phyloP scores from a whole-genome alignment of 35 echinoderm and acorn worm genomes.

The Holothuria glaberrima region DNA sequence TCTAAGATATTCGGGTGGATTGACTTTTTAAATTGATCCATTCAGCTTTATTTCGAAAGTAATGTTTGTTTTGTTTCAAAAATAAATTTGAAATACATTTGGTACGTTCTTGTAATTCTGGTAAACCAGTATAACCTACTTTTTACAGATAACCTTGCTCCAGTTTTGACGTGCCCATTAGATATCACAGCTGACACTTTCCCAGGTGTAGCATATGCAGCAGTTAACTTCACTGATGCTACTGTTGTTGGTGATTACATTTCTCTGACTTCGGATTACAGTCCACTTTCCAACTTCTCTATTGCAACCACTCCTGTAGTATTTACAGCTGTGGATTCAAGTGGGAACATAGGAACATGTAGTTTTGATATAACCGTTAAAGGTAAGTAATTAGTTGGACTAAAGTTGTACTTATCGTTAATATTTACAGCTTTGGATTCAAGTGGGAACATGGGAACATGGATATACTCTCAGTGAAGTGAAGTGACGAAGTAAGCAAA shows the following conservation, averaged over 20 bases:
- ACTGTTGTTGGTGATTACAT: background rate
- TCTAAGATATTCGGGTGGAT: too few relatives aligned
- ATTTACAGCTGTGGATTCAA: background rate
- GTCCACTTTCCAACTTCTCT: background rate
- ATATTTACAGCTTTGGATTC: background rate
- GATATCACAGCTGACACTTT: background rate
- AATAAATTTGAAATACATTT: too few relatives aligned
- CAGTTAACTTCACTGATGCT: background rate
- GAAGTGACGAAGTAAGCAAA: too few relatives aligned
- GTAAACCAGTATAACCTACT: background rate
- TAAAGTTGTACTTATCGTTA: too few relatives aligned
- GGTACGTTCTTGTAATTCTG: background rate
- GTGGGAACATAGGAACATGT: background rate
- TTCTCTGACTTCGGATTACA: background rate
- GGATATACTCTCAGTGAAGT: too few relatives aligned
- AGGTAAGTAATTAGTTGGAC: background rate
- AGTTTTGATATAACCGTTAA: background rate
- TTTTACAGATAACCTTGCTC: background rate
- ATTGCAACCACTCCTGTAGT: background rate
- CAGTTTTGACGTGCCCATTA: background rate
- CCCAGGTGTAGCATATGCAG: background rate
- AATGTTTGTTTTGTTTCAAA: too few relatives aligned
- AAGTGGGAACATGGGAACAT: background rate
- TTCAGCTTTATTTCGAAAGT: too few relatives aligned
- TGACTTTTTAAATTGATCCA: too few relatives aligned